Evolutionary conservation across 2,113 vertebrate genomes (phyloP), one percentile per base, ranked within the genome.

Genomic region (Anolis sagrei): DNA sequence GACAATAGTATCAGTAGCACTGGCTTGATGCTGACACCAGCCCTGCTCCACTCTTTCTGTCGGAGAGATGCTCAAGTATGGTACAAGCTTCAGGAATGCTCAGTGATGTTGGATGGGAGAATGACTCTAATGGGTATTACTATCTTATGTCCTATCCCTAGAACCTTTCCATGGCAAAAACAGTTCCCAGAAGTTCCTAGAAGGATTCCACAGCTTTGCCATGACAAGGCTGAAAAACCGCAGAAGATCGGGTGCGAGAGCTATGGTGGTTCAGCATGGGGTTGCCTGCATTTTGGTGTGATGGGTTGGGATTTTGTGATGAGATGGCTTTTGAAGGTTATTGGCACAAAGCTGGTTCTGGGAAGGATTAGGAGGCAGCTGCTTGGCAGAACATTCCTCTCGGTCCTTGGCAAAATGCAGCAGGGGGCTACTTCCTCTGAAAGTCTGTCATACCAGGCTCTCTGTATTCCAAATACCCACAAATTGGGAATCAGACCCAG

Each of bases 201-300:
- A 85, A n/a, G 36, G 87, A 79, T 91, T 89, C 78, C 69, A 18
- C 81, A 85, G 85, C 85, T 75, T 83, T 25, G 0, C 61, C 81
- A 77, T 87, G 70, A 82, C 82, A 25, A 93, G 90, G 90, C 90
- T 88, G 18, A 61, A 29, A 0, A 91, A 90, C 54, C 86, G 61
- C 87, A 95, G 94, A 85, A 95, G 94, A 88, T 94, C 58, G 1
- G 92, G 92, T 95, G 93, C 21, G 86, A 88, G 88, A 88, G 88
- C 70, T 89, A 85, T 86, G 73, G 83, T 91, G 11, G 72, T 84
- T 83, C 74, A 48, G 82, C 81, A 2, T 69, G 2, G 25, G 79
- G 61, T 25, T 72, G 79, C 84, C 83, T 86, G 25, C 83, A 19
- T 0, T 19, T 36, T 82, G 84, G 48, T 79, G 58, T 49, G 23